phyloP scores from a whole-genome alignment of 2,888 invertebrate species.

The Pristionchus japonicus region DNA sequence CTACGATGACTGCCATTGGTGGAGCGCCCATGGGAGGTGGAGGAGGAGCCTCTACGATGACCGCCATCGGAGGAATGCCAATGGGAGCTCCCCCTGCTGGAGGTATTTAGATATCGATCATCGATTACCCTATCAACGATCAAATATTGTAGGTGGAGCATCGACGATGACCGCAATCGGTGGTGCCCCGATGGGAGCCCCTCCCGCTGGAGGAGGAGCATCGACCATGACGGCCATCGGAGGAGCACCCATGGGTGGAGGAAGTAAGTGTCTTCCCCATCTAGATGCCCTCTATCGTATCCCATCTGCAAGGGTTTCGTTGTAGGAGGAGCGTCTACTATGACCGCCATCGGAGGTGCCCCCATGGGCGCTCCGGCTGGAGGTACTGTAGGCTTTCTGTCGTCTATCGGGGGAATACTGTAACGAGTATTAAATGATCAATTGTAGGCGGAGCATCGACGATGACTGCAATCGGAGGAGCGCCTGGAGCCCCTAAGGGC shows the following conservation, averaged over 20 bases:
- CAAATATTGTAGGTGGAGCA: not conserved
- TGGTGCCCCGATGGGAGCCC: conserved; percentile 47
- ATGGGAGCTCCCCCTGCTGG: conserved; percentile 8
- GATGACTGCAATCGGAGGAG: conserved; percentile 65
- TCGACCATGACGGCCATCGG: conserved; percentile 47
- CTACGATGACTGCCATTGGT: conserved; percentile 45
- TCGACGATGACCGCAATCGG: conserved; percentile 47
- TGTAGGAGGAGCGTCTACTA: conserved; percentile 43
- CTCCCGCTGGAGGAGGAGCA: conserved; percentile 46
- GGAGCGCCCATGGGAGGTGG: conserved; percentile 48
- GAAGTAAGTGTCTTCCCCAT: conserved; percentile 22
- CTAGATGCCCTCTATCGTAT: conserved; percentile 55
- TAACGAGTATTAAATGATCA: not conserved
- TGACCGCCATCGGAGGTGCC: conserved; percentile 48
- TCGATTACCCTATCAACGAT: no score
- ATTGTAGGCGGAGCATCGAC: conserved; percentile 54
- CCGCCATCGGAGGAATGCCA: conserved; percentile 60
- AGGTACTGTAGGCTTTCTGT: not conserved
- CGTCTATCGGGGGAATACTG: not conserved
- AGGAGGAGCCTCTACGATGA: conserved; percentile 59
- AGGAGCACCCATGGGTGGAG: conserved; percentile 47
- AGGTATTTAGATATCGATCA: conserved; percentile 31
- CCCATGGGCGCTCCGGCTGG: conserved; percentile 43
- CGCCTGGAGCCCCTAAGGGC: conserved; percentile 51
- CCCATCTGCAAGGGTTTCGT: conserved; percentile 46